phyloP scores from a whole-genome alignment of 2,888 invertebrate species.

The Drosophila paranaensis region DNA sequence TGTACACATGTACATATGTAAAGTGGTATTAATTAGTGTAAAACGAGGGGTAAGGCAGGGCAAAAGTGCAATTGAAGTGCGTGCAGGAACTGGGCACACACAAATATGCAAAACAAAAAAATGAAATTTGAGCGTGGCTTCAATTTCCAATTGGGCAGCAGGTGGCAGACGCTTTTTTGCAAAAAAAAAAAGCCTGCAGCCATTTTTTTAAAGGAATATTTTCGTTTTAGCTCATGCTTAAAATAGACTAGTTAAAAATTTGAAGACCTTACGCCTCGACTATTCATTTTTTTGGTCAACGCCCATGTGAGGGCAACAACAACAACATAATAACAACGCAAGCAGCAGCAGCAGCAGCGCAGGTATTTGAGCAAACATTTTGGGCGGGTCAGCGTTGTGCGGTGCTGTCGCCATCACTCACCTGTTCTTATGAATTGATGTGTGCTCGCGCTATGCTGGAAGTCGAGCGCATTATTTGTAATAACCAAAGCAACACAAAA shows the following conservation, averaged over 20 bases:
- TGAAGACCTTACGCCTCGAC: background rate
- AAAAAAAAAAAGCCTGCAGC: slow-evolving; percentile 21
- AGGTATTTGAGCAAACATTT: slow-evolving; percentile 68
- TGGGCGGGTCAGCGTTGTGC: slow-evolving; percentile 64
- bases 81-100: slow-evolving; percentile 35
- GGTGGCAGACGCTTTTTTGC: slow-evolving; percentile 51
- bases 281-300: slow-evolving; percentile 77
- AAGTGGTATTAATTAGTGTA: slow-evolving; percentile 71
- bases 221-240: background rate
- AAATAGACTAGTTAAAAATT: background rate
- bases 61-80: slow-evolving; percentile 70
- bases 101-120: slow-evolving; percentile 37
- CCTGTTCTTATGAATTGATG: slow-evolving; percentile 35
- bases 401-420: slow-evolving; percentile 35
- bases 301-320: slow-evolving; percentile 69
- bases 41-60: slow-evolving; percentile 44
- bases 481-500: slow-evolving; percentile 65
- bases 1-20: slow-evolving; percentile 24
- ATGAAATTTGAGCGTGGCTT: slow-evolving; percentile 59
- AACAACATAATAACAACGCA: slow-evolving; percentile 69
- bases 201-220: slow-evolving; percentile 6
- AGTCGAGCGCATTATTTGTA: slow-evolving; percentile 55
- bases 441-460: slow-evolving; percentile 27
- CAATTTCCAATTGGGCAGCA: slow-evolving; percentile 68
- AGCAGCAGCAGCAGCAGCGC: slow-evolving; percentile 59